These are phyloP conservation scores for Sclerodermus sp. DNA, from an alignment of 2,888 invertebrate species.

Conservation along the genomic window DNA sequence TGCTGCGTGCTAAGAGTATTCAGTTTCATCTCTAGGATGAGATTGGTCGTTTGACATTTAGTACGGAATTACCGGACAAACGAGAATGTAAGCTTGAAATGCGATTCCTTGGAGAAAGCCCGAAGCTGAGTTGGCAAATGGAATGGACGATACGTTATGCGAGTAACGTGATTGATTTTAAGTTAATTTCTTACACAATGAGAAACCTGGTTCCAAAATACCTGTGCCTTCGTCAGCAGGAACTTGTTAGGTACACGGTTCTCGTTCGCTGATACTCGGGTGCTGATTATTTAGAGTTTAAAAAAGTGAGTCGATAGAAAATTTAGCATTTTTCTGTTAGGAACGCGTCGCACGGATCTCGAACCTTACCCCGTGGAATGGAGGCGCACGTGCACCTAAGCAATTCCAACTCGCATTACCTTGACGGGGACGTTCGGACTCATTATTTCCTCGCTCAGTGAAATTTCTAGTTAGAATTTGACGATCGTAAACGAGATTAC, in stretches of 20 bases:
- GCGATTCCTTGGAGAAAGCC: conserved; percentile 17
- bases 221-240: conserved; percentile 8
- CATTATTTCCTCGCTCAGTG: conserved; percentile 1
- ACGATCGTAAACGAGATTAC: conserved; percentile 10
- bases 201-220: conserved; percentile 26
- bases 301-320: conserved; percentile 22
- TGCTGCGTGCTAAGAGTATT: too few relatives aligned
- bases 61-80: not conserved
- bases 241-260: conserved; percentile 27
- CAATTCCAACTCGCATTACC: too few relatives aligned
- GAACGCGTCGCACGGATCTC: conserved; percentile 24
- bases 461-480: conserved; percentile 2
- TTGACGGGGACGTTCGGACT: too few relatives aligned
- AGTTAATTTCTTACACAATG: not conserved
- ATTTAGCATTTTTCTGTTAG: conserved; percentile 33
- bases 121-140: conserved; percentile 16
- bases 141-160: conserved; percentile 25
- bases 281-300: conserved; percentile 5
- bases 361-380: conserved; percentile 9
- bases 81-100: conserved; percentile 5
- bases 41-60: too few relatives aligned
- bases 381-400: conserved; percentile 17
- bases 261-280: too few relatives aligned
- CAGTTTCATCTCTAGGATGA: too few relatives aligned
- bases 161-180: conserved; percentile 9